These are phyloP conservation scores for Teleogryllus oceanicus DNA, from an alignment of 2,888 invertebrate genomes.

Conservation along the genomic window DNA sequence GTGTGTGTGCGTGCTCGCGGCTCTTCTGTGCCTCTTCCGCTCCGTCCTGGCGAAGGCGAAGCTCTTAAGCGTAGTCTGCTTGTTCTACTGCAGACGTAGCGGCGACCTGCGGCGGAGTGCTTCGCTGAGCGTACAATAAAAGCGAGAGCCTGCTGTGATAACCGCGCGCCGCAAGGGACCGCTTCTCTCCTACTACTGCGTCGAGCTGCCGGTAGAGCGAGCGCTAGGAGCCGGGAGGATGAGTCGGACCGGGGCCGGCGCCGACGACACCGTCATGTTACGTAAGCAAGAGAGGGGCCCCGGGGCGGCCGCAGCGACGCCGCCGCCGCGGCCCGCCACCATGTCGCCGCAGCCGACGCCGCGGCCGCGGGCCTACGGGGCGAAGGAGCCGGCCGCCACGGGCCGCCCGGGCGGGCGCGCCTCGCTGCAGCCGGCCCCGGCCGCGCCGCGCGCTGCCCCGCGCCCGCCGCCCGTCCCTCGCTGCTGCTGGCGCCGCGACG, in stretches of 20 bases:
- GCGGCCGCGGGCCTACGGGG: neutral
- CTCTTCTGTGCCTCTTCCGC: neutral
- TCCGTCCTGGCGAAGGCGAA: neutral
- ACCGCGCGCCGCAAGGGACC: neutral
- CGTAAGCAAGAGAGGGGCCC: neutral
- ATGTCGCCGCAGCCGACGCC: neutral
- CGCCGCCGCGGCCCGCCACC: neutral
- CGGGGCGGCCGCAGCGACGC: neutral
- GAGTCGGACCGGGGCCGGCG: neutral
- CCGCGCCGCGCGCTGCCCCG: neutral
- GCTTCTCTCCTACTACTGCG: neutral
- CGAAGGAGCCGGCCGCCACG: neutral
- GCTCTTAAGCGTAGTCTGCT: neutral
- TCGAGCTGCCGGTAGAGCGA: constrained; percentile 10
- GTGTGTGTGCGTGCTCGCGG: neutral
- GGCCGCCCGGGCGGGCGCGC: neutral
- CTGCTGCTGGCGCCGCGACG: constrained; percentile 23
- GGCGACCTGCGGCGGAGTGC: constrained; percentile 9
- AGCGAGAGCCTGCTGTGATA: neutral
- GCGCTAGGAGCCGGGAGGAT: neutral
- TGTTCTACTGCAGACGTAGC: constrained; percentile 9
- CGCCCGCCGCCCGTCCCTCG: constrained; percentile 18
- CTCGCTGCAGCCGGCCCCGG: neutral
- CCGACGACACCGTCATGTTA: neutral
- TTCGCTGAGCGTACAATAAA: neutral